A percentile compares a stretch with the other conserved stretches of the same genome.
Conservation (phyloP, 2,797 vertebrate species). For the Cirrhinus molitorella region DNA sequence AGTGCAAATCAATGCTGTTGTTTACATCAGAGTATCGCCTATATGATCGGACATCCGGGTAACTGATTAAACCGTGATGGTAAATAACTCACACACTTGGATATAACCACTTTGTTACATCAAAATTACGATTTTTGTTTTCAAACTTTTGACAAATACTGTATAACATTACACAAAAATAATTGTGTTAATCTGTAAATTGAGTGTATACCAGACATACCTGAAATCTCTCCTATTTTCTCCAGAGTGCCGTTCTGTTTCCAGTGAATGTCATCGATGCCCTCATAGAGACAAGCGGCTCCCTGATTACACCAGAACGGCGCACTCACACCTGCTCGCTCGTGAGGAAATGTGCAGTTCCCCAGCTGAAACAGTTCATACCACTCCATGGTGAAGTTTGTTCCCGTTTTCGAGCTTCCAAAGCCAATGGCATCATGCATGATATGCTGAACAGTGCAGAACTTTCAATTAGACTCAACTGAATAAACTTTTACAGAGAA, state of each 20-base stretch:
- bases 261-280: constrained; percentile 95
- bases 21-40: no score
- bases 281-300: constrained; percentile 94
- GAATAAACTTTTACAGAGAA: background rate
- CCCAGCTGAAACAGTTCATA: constrained; percentile 98
- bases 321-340: constrained; percentile 77
- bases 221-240: constrained; percentile 86
- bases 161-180: no score
- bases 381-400: constrained; percentile 97
- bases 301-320: constrained; percentile 99
- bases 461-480: background rate
- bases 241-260: constrained; percentile 93
- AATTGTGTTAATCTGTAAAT: no score
- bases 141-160: no score
- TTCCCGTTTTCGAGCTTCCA: constrained; percentile 82
- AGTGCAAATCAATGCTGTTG: no score
- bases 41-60: no score
- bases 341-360: constrained; percentile 97
- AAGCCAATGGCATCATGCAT: constrained; percentile 99
- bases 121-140: no score
- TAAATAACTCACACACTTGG: no score
- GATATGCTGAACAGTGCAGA: constrained; percentile 82
- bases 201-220: constrained; percentile 64
- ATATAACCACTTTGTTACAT: no score
- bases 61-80: no score